phyloP scores from a whole-genome alignment of 2,888 invertebrate genomes.

The Lasioglossum malachurum region DNA sequence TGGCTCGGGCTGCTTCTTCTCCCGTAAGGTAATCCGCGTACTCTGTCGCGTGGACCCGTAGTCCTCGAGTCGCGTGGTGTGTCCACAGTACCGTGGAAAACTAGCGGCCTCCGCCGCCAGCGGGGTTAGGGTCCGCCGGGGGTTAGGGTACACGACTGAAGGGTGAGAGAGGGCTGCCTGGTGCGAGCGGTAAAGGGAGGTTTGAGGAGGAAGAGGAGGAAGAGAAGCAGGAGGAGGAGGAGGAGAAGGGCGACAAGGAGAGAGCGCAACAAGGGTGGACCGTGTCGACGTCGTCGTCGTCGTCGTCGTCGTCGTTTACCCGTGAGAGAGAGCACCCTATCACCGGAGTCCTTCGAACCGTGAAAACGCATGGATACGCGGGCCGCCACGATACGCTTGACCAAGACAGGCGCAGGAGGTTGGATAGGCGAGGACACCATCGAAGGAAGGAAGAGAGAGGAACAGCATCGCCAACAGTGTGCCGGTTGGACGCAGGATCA shows the following conservation, averaged over 20 bases:
- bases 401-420: slow-evolving; percentile 38
- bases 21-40: slow-evolving; percentile 86
- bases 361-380: slow-evolving; percentile 60
- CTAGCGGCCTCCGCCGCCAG: background rate
- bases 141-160: background rate
- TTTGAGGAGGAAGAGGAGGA: background rate
- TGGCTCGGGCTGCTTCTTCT: slow-evolving; percentile 90
- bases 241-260: background rate
- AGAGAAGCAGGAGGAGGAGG: background rate
- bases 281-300: background rate
- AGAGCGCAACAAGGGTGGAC: slow-evolving; percentile 13
- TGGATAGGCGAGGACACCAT: slow-evolving; percentile 42
- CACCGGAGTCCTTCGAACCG: background rate
- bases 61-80: slow-evolving; percentile 29
- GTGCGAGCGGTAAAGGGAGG: background rate
- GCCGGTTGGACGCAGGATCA: slow-evolving; percentile 44
- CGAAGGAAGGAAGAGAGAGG: slow-evolving; percentile 47
- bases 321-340: slow-evolving; percentile 1
- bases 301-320: background rate
- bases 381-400: slow-evolving; percentile 34
- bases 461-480: background rate
- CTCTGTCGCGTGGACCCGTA: slow-evolving; percentile 40
- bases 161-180: background rate
- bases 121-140: slow-evolving; percentile 6
- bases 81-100: slow-evolving; percentile 17